Conservation (phyloP, 1,140 invertebrate genomes). For the Glomeris maerens region DNA sequence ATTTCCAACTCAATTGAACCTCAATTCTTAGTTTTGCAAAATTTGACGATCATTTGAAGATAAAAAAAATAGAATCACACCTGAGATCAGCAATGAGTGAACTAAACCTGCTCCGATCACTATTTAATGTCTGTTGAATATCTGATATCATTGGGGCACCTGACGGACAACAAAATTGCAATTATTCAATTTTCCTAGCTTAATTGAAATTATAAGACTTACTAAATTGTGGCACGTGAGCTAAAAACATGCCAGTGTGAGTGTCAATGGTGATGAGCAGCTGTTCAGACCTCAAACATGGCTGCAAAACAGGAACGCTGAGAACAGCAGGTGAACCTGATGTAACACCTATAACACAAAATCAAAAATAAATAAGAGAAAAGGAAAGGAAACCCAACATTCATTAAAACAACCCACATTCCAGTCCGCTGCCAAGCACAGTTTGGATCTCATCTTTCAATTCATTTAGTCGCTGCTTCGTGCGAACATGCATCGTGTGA, state of each 20-base stretch:
- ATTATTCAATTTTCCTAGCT: no score
- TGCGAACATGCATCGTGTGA: slow-evolving; percentile 90
- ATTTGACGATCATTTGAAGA: not conserved
- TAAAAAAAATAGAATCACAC: slow-evolving; percentile 19
- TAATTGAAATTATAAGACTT: slow-evolving; percentile 20
- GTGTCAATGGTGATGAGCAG: slow-evolving; percentile 83
- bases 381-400: slow-evolving; percentile 3
- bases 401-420: slow-evolving; percentile 39
- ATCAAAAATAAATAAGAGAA: slow-evolving; percentile 9
- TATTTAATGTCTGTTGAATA: slow-evolving; percentile 63
- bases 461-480: slow-evolving; percentile 60
- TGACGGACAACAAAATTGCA: not conserved
- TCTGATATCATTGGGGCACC: slow-evolving; percentile 53
- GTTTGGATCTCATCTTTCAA: slow-evolving; percentile 61
- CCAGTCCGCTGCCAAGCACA: slow-evolving; percentile 47
- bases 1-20: no score
- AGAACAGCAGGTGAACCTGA: slow-evolving; percentile 78
- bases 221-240: slow-evolving; percentile 79
- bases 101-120: slow-evolving; percentile 52
- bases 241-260: slow-evolving; percentile 70
- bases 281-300: slow-evolving; percentile 76
- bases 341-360: slow-evolving; percentile 38
- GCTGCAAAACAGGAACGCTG: slow-evolving; percentile 70
- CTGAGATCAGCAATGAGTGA: slow-evolving; percentile 52
- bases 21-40: slow-evolving; percentile 6